phyloP scores from a whole-genome alignment of 1,140 invertebrate genomes.

The Drosophila athabasca region DNA sequence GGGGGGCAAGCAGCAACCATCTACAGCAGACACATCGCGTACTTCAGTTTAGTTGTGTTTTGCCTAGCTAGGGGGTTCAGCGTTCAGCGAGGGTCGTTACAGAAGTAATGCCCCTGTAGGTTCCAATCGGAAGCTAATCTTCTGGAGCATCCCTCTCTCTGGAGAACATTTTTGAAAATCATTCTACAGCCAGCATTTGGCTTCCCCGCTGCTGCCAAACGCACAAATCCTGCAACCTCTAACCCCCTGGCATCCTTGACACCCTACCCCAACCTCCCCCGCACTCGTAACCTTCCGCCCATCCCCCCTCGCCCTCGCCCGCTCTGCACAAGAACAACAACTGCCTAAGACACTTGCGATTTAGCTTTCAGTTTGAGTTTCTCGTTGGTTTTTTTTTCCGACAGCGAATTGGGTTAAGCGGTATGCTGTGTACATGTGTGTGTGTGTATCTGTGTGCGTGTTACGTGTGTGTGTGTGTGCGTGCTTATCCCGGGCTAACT shows the following conservation, averaged over 20 bases:
- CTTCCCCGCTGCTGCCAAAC: slow-evolving; percentile 46
- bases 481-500: slow-evolving; percentile 65
- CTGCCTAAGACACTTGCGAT: slow-evolving; percentile 70
- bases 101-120: slow-evolving; percentile 21
- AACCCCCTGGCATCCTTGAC: slow-evolving; percentile 1
- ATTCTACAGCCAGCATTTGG: slow-evolving; percentile 56
- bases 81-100: slow-evolving; percentile 46
- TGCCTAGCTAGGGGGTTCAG: slow-evolving; percentile 42
- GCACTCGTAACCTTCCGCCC: not conserved
- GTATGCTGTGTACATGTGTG: slow-evolving; percentile 36
- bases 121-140: slow-evolving; percentile 8
- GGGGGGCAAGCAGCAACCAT: slow-evolving; percentile 55
- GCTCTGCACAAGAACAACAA: slow-evolving; percentile 48
- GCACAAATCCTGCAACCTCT: slow-evolving; percentile 31
- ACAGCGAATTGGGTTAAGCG: slow-evolving; percentile 76
- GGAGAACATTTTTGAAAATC: slow-evolving; percentile 56
- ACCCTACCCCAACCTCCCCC: not conserved
- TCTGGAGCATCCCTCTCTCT: slow-evolving; percentile 41
- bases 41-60: slow-evolving; percentile 59
- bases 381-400: slow-evolving; percentile 14
- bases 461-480: slow-evolving; percentile 28
- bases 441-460: slow-evolving; percentile 15
- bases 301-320: not conserved
- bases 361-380: slow-evolving; percentile 47
- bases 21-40: slow-evolving; percentile 37